phyloP scores from a whole-genome alignment of 2,797 vertebrate species.

The Sebastes taczanowskii region DNA sequence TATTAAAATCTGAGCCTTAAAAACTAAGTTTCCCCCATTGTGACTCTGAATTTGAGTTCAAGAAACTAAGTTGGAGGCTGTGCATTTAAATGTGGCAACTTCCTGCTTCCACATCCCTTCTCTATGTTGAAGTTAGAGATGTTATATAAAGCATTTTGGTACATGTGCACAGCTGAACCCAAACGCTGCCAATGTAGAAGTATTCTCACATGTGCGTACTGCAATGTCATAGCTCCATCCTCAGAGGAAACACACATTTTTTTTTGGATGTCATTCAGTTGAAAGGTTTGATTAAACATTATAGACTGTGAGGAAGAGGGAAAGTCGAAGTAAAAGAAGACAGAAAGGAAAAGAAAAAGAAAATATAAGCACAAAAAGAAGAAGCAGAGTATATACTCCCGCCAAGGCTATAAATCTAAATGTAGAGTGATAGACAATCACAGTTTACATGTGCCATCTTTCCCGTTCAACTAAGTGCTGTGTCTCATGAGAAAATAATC shows the following conservation, averaged over 20 bases:
- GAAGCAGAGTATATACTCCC: neutral
- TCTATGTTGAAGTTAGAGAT: neutral
- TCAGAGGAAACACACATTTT: neutral
- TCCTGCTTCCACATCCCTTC: neutral
- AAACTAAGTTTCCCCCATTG: neutral
- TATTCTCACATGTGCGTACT: neutral
- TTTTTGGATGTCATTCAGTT: neutral
- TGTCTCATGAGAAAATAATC: neutral
- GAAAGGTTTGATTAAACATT: neutral
- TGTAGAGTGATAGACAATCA: neutral
- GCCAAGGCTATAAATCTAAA: neutral
- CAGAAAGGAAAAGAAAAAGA: neutral
- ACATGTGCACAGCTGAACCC: neutral
- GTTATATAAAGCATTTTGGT: neutral
- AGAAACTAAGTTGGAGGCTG: neutral
- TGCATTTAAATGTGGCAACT: neutral
- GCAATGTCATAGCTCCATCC: neutral
- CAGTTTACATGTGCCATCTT: neutral
- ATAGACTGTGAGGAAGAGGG: neutral
- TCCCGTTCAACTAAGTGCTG: neutral
- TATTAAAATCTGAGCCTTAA: neutral
- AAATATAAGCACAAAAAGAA: neutral
- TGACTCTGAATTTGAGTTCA: neutral
- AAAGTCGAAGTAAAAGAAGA: neutral
- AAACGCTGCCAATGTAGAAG: neutral